phyloP scores from a whole-genome alignment of 2,797 vertebrate species.

The Psittacula echo region DNA sequence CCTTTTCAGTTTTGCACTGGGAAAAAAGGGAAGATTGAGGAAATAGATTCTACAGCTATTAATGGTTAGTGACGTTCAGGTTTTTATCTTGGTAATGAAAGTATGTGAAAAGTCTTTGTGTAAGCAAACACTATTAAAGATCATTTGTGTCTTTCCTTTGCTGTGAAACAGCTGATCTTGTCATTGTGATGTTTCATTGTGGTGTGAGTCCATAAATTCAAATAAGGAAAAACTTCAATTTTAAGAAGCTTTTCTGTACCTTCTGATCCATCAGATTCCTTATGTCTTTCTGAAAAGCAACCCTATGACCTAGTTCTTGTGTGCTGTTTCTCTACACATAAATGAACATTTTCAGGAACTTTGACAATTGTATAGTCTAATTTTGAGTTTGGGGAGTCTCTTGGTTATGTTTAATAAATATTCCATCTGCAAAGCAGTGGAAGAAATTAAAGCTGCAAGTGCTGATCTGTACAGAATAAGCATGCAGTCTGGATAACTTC shows the following conservation, averaged over 20 bases:
- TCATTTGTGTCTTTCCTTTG: not conserved
- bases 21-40: conserved; percentile 21
- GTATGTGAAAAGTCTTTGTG: not conserved
- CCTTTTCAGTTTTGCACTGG: conserved; percentile 48
- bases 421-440: not conserved
- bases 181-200: conserved; percentile 26
- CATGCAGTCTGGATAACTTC: not conserved
- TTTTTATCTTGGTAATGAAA: not conserved
- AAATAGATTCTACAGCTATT: not conserved
- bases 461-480: not conserved
- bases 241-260: conserved; percentile 37
- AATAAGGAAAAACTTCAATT: conserved; percentile 14
- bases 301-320: conserved; percentile 35
- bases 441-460: not conserved
- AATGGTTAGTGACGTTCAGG: not conserved
- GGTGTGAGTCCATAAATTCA: not conserved
- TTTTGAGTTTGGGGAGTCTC: not conserved
- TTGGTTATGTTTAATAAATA: not conserved
- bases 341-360: not conserved
- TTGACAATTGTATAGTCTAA: not conserved
- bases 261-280: not conserved
- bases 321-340: not conserved
- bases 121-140: not conserved
- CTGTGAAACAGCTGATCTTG: not conserved
- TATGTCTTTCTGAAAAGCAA: not conserved